Conservation (phyloP, 1,140 invertebrate species). For the Micrasema minimum region DNA sequence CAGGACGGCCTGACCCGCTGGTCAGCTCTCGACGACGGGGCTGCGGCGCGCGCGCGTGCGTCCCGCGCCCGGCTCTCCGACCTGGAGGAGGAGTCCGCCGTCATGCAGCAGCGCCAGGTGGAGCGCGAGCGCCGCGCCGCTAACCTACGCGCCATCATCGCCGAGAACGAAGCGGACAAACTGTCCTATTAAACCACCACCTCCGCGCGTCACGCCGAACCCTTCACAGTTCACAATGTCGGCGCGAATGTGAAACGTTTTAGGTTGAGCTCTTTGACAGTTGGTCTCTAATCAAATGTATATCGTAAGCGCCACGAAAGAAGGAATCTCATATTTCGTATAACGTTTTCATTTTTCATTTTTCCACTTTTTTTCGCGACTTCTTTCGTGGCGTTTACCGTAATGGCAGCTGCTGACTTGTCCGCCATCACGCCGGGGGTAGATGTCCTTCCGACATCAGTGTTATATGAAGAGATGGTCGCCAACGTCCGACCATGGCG, state of each 20-base stretch:
- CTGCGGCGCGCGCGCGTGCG: conserved; percentile 59
- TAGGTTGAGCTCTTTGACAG: too few relatives aligned
- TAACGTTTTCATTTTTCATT: too few relatives aligned
- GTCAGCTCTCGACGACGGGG: conserved; percentile 63
- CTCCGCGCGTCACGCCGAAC: background rate
- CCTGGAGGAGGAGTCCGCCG: conserved; percentile 72
- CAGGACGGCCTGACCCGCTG: conserved; percentile 65
- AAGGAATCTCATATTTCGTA: too few relatives aligned
- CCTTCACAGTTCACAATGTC: background rate
- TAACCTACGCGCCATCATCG: conserved; percentile 67
- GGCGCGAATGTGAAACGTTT: background rate
- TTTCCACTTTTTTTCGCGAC: too few relatives aligned
- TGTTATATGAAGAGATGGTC: too few relatives aligned
- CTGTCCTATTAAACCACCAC: conserved; percentile 7
- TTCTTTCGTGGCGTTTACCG: too few relatives aligned
- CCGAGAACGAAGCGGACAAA: conserved; percentile 60
- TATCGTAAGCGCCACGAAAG: too few relatives aligned
- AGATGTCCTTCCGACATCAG: too few relatives aligned
- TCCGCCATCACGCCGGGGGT: too few relatives aligned
- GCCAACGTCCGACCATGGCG: too few relatives aligned
- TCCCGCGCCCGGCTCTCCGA: conserved; percentile 68
- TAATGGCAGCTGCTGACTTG: too few relatives aligned
- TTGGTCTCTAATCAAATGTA: too few relatives aligned
- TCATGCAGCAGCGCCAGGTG: conserved; percentile 67
- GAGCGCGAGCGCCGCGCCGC: conserved; percentile 69